Conservation (phyloP, 2,888 invertebrate genomes). For the Ceramica pisi region DNA sequence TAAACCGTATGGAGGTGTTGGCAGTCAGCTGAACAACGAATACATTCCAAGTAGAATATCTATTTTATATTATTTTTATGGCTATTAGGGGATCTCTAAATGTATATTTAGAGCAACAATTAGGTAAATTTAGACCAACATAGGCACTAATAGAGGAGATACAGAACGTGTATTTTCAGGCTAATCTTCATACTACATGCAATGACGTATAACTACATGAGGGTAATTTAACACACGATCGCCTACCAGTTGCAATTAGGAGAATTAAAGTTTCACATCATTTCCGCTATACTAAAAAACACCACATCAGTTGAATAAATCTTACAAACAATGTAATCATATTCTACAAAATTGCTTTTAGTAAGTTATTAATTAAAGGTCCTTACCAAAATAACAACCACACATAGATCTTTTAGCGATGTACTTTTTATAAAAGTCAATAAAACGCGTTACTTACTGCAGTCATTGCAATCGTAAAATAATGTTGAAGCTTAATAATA, state of each 20-base stretch:
- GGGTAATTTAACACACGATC: conserved; percentile 50
- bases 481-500: conserved; percentile 39
- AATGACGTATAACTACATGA: conserved; percentile 23
- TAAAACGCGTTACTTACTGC: conserved; percentile 34
- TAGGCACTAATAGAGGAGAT: not conserved
- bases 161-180: conserved; percentile 3
- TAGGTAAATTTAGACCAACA: not conserved
- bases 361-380: conserved; percentile 7
- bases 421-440: conserved; percentile 26
- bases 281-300: conserved; percentile 46
- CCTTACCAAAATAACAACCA: conserved; percentile 8
- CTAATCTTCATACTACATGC: conserved; percentile 33
- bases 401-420: not conserved
- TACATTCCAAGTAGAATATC: not conserved
- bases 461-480: conserved; percentile 33
- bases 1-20: not conserved
- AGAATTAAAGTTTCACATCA: conserved; percentile 44
- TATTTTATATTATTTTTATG: not conserved
- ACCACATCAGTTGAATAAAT: conserved; percentile 23
- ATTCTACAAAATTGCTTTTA: conserved; percentile 12
- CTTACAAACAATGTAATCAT: not conserved
- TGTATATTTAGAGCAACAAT: conserved; percentile 6
- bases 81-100: not conserved
- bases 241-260: conserved; percentile 34
- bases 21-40: not conserved